phyloP scores from a whole-genome alignment of 2,888 invertebrate species.

The Polylopha cassiicola region DNA sequence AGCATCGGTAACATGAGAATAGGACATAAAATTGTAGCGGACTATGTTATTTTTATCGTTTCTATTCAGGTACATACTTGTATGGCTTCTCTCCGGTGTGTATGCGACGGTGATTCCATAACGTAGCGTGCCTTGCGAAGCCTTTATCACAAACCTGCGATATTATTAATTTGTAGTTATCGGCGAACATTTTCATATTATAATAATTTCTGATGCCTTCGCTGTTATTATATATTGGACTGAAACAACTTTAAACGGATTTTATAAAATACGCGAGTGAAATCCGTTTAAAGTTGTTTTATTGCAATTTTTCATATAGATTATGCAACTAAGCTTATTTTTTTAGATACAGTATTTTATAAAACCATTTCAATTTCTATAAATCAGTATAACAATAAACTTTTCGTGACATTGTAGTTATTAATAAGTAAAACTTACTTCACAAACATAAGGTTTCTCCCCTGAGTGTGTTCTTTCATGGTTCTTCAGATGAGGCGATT shows the following conservation, averaged over 20 bases:
- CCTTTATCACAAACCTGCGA: slow-evolving; percentile 90
- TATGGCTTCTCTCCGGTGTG: slow-evolving; percentile 93
- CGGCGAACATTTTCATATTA: too few relatives aligned
- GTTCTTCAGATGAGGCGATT: slow-evolving; percentile 91
- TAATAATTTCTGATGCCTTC: too few relatives aligned
- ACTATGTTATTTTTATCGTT: neutral
- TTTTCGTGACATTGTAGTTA: neutral
- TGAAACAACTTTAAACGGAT: too few relatives aligned
- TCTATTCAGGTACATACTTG: slow-evolving; percentile 69
- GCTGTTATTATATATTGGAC: too few relatives aligned
- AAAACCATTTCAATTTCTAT: too few relatives aligned
- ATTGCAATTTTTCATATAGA: too few relatives aligned
- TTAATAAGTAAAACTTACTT: slow-evolving; percentile 55
- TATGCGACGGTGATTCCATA: slow-evolving; percentile 93
- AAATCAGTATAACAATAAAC: too few relatives aligned
- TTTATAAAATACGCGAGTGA: too few relatives aligned
- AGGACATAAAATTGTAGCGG: neutral
- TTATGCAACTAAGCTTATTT: too few relatives aligned
- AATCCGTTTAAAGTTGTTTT: too few relatives aligned
- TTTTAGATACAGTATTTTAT: too few relatives aligned
- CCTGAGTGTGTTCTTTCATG: slow-evolving; percentile 93
- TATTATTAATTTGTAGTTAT: too few relatives aligned
- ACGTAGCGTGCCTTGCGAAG: slow-evolving; percentile 90
- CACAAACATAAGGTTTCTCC: slow-evolving; percentile 91
- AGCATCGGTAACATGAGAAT: neutral